Evolutionary conservation across 2,888 invertebrate genomes (phyloP), one percentile per base, ranked within the genome.

Genomic region (Drosophila suboccidentalis): DNA sequence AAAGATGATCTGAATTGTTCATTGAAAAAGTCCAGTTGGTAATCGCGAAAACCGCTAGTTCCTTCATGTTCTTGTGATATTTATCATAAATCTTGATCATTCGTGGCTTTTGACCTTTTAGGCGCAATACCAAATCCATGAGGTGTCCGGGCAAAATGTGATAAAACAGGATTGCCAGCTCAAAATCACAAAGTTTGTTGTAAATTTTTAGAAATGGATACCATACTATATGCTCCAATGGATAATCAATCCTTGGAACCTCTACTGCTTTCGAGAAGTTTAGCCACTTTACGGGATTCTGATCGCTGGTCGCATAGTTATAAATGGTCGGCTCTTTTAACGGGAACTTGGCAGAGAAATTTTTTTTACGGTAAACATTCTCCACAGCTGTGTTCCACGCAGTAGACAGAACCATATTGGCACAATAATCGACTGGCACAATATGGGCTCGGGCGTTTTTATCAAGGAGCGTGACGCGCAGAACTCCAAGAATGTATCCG

Each of bases 81-180:
- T 96, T 97, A 73, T 94, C 94, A 92, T 97, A 97, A 47, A 96
- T 94, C 81, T 95, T 95, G 78, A 96, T 93, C 94, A 97, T 94
- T 4, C 66, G 36, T 4, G 75, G 71, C 32, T 78, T 82, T 19
- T 75, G 61, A 32, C 90, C 90, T 15, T 43, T 63, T 3, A 88
- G 13, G 3, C 73, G 17, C 8, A 90, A 49, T 1, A 68, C 9
- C 1, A 93, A 68, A 87, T 96, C 96, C 64, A 94, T 92, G 4
- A 95, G 75, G 71, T 94, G 93, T 1, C 95, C 96, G 1, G 96
- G 95, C 44, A 95, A 80, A 69, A 94, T 93, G 91, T 96, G 96
- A 80, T 94, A 94, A 10, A 95, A 90, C 71, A 95, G 93, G 64
- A 93, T 92, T 68, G 94, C 93, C 44, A 95, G 39, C 29, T 83